Evolutionary conservation across 2,113 vertebrate species (phyloP).

Genomic region (Dasyornis broadbenti): DNA sequence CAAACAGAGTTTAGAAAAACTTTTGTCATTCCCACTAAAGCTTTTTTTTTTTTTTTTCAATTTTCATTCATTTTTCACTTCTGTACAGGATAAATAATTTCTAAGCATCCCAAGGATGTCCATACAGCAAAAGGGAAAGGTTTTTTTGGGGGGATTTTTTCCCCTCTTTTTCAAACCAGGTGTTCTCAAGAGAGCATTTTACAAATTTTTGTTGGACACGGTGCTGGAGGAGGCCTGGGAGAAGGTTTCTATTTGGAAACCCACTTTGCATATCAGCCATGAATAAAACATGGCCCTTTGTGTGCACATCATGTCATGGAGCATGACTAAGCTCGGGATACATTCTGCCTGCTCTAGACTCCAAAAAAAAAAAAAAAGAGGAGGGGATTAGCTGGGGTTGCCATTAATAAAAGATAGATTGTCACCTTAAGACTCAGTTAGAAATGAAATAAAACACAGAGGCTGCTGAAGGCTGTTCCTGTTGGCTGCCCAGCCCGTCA

Average conservation of each 20-base stretch:
- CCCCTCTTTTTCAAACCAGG: not conserved
- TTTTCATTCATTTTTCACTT: not conserved
- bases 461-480: not conserved
- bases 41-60: fast-evolving
- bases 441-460: not conserved
- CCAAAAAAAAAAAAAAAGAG: not conserved
- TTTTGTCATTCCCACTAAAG: not conserved
- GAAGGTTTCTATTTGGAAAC: constrained; percentile 7
- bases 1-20: not conserved
- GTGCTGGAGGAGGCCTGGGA: not conserved
- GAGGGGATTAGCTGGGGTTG: not conserved
- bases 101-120: not conserved
- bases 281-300: constrained; percentile 9
- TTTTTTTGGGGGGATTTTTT: fast-evolving
- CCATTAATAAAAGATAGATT: not conserved
- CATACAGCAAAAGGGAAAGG: fast-evolving
- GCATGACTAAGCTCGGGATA: not conserved
- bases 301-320: not conserved
- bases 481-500: not conserved
- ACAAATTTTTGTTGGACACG: not conserved
- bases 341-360: not conserved
- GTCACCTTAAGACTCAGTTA: not conserved
- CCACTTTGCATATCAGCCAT: not conserved
- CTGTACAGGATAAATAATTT: not conserved
- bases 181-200: not conserved